These are phyloP conservation scores for Scomberomorus guttatus DNA, from an alignment of 2,797 vertebrate genomes.

Conservation along the genomic window DNA sequence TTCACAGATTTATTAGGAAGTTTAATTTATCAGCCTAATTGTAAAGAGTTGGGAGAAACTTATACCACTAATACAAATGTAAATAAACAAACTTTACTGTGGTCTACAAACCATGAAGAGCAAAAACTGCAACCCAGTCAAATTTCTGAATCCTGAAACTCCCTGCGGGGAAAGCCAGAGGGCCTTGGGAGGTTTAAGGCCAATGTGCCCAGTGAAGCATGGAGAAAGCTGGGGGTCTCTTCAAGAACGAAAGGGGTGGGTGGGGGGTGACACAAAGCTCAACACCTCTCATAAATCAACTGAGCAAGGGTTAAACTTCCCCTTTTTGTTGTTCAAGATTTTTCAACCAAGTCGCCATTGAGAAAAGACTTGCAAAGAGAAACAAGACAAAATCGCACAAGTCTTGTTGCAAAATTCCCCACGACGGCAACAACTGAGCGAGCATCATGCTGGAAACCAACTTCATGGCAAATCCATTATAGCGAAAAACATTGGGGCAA, in stretches of 20 bases:
- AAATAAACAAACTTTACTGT: slow-evolving; percentile 9
- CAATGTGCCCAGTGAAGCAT: slow-evolving; percentile 76
- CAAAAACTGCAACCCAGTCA: slow-evolving; percentile 23
- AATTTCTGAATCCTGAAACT: slow-evolving; percentile 45
- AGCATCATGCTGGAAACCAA: slow-evolving; percentile 26
- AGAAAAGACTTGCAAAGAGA: slow-evolving; percentile 9
- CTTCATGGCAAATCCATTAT: slow-evolving; percentile 70
- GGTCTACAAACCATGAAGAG: slow-evolving; percentile 18
- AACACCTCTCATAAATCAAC: slow-evolving; percentile 82
- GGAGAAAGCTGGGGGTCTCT: slow-evolving; percentile 66
- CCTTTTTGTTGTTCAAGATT: slow-evolving; percentile 71
- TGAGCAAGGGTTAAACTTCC: slow-evolving; percentile 75
- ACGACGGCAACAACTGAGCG: slow-evolving; percentile 30
- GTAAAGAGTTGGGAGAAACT: background rate
- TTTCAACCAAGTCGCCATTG: slow-evolving; percentile 43
- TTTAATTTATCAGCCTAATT: no score
- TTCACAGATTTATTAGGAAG: no score
- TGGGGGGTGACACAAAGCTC: slow-evolving; percentile 71
- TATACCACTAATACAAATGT: background rate
- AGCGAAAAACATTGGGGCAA: slow-evolving; percentile 50
- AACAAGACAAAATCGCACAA: slow-evolving; percentile 34
- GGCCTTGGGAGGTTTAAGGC: slow-evolving; percentile 66
- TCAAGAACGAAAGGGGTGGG: slow-evolving; percentile 50
- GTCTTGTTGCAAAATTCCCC: slow-evolving; percentile 5
- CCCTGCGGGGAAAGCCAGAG: slow-evolving; percentile 43